A percentile compares a stretch with the other conserved stretches of the same genome.
Evolutionary conservation across 2,113 vertebrate species (phyloP).

Genomic region (Lophotis ruficrista): DNA sequence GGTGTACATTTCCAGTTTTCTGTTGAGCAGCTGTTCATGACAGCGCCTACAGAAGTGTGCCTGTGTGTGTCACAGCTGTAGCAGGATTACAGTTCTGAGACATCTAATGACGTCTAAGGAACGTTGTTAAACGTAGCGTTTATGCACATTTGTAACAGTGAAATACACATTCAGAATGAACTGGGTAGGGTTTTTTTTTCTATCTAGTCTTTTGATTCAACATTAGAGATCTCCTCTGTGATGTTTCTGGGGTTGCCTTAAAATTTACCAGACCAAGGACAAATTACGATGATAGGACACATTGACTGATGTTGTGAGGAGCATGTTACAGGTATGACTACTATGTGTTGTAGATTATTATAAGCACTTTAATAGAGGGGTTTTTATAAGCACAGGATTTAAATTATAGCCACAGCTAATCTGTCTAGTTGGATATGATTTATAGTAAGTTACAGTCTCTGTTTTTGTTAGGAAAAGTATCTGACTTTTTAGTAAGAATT

Average conservation of each 20-base stretch:
- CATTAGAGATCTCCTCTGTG: background rate
- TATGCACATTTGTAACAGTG: background rate
- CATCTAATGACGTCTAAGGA: background rate
- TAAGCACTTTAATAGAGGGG: background rate
- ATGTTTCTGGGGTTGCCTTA: background rate
- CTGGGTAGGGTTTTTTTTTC: background rate
- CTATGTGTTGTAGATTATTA: background rate
- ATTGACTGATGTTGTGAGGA: background rate
- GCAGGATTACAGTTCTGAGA: background rate
- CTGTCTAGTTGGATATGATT: background rate
- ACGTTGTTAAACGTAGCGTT: background rate
- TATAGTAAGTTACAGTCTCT: background rate
- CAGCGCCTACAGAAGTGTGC: background rate
- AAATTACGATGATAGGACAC: background rate
- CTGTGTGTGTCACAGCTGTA: background rate
- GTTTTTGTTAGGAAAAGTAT: background rate
- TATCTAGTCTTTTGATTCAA: background rate
- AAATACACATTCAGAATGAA: background rate
- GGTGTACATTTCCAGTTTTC: background rate
- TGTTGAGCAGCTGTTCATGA: background rate
- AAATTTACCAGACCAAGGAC: background rate
- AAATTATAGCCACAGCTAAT: background rate
- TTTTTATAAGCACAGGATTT: background rate
- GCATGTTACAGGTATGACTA: background rate
- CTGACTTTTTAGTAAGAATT: background rate